Evolutionary conservation across 1,140 invertebrate species (phyloP).

Genomic region (Dufourea novaeangliae): DNA sequence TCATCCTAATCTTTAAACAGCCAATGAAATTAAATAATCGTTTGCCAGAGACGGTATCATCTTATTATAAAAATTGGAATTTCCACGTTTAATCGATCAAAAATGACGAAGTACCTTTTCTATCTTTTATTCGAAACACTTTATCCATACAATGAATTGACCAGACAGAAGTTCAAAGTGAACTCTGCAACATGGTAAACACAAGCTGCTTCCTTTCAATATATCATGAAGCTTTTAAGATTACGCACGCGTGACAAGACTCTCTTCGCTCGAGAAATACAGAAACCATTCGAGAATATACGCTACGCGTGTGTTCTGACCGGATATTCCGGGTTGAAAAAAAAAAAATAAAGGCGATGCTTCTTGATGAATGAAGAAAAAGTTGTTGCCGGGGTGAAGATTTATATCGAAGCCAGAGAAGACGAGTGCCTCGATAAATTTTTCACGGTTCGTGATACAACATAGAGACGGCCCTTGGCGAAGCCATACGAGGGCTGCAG

Average conservation of each 20-base stretch:
- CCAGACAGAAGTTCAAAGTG: too few relatives aligned
- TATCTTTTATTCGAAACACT: too few relatives aligned
- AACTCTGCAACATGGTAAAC: background rate
- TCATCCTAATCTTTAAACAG: too few relatives aligned
- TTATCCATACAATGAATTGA: too few relatives aligned
- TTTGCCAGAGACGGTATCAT: too few relatives aligned
- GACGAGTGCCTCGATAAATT: conserved; percentile 10
- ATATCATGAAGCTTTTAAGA: background rate
- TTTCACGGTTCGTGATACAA: background rate
- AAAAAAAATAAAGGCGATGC: background rate
- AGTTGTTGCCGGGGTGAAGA: background rate
- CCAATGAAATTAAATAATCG: too few relatives aligned
- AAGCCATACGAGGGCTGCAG: background rate
- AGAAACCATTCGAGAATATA: background rate
- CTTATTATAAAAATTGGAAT: too few relatives aligned
- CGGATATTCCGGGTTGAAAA: background rate
- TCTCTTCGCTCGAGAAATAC: background rate
- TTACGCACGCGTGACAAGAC: background rate
- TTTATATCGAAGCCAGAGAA: background rate
- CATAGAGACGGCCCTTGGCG: background rate
- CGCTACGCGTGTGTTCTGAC: too few relatives aligned
- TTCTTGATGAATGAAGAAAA: background rate
- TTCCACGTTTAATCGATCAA: too few relatives aligned
- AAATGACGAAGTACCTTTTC: too few relatives aligned
- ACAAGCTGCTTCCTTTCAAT: background rate